These are phyloP conservation scores for Heterotis niloticus DNA, from an alignment of 2,113 vertebrate species.

Conservation along the genomic window DNA sequence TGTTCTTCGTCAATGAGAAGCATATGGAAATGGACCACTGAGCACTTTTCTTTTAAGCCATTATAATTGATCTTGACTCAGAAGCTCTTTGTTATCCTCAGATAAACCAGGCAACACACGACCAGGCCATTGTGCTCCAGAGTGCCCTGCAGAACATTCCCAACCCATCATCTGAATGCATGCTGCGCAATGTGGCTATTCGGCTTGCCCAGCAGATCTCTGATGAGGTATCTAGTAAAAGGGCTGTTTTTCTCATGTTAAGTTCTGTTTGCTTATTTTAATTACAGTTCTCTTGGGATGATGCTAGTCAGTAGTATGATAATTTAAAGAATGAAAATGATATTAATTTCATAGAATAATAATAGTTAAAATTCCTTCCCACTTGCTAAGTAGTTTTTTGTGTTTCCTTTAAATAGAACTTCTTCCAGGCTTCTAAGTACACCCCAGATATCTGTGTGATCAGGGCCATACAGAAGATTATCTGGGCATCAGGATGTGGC, in stretches of 20 bases:
- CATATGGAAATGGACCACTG: not conserved
- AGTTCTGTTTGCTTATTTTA: too few relatives aligned
- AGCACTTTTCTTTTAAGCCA: not conserved
- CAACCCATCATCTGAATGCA: conserved; percentile 96
- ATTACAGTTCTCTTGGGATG: too few relatives aligned
- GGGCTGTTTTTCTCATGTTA: too few relatives aligned
- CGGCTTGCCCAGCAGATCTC: conserved; percentile 98
- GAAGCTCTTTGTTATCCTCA: conserved; percentile 50
- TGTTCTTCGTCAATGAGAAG: too few relatives aligned
- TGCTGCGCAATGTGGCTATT: conserved; percentile 96
- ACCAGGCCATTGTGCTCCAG: conserved; percentile 96
- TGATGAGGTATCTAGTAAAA: conserved; percentile 75
- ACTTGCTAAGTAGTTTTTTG: conserved; percentile 24
- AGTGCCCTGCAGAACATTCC: conserved; percentile 98
- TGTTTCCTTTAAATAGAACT: conserved; percentile 48
- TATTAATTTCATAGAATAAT: not conserved
- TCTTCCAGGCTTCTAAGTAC: conserved; percentile 89
- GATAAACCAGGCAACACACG: conserved; percentile 94
- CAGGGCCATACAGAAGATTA: conserved; percentile 94
- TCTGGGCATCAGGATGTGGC: conserved; percentile 96
- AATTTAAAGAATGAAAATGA: not conserved
- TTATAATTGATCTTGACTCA: not conserved
- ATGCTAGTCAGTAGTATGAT: too few relatives aligned
- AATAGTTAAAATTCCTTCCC: not conserved
- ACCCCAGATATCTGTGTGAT: conserved; percentile 99